Evolutionary conservation across 2,888 invertebrate species (phyloP).

Genomic region (Sarcophaga rosellei): DNA sequence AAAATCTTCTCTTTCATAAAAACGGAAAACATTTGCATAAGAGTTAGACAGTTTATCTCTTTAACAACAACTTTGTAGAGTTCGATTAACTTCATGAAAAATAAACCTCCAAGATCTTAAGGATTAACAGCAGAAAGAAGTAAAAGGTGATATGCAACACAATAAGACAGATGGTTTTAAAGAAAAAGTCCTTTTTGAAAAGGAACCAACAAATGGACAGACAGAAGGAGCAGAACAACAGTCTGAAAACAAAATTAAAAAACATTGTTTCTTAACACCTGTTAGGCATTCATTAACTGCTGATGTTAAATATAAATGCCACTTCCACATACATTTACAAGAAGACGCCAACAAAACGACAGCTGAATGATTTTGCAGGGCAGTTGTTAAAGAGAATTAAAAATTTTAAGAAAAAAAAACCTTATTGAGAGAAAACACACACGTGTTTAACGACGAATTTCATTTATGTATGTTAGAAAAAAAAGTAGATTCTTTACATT

Average conservation of each 20-base stretch:
- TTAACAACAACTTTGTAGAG: no score
- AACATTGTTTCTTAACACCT: constrained; percentile 60
- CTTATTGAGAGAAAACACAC: background rate
- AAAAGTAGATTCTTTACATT: constrained; percentile 19
- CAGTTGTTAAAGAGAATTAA: constrained; percentile 47
- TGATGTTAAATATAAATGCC: constrained; percentile 37
- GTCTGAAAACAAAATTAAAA: constrained; percentile 23
- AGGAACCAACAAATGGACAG: constrained; percentile 11
- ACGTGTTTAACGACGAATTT: background rate
- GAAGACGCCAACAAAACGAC: constrained; percentile 41
- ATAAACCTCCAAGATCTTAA: background rate
- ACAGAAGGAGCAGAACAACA: constrained; percentile 17
- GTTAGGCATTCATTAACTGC: constrained; percentile 62
- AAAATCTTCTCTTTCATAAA: no score
- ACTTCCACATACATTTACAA: constrained; percentile 21
- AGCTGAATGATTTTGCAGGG: constrained; percentile 59
- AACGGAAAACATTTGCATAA: no score
- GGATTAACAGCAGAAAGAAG: constrained; percentile 13
- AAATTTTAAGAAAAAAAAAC: background rate
- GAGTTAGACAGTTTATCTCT: no score
- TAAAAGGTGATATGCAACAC: constrained; percentile 6
- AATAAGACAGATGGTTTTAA: constrained; percentile 46
- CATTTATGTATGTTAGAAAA: background rate
- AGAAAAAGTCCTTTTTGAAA: constrained; percentile 1
- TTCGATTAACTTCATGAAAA: background rate